Percentiles rank a stretch among this genome's conserved stretches.
Conservation (phyloP, 2,797 vertebrate genomes). For the Tangara arthus region DNA sequence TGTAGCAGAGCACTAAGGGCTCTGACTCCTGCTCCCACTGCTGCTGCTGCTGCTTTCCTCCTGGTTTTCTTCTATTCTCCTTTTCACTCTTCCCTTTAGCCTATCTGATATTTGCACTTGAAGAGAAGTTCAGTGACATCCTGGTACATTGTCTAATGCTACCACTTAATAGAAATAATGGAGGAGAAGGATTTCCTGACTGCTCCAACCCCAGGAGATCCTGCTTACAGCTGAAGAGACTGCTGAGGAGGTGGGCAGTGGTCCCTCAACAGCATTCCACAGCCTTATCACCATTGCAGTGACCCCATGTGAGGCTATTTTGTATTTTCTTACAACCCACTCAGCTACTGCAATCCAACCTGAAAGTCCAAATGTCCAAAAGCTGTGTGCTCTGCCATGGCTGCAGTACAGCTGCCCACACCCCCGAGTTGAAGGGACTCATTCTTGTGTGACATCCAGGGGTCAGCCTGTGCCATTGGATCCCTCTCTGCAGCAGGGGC, state of each 20-base stretch:
- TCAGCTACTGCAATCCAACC: not conserved
- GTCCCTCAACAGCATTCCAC: not conserved
- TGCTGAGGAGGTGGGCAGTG: not conserved
- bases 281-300: not conserved
- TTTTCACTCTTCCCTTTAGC: not conserved
- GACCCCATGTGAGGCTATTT: not conserved
- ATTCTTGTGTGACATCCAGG: rapidly evolving
- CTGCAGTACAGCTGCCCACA: not conserved
- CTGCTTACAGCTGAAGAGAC: not conserved
- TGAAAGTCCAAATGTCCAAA: not conserved
- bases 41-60: not conserved
- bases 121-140: not conserved
- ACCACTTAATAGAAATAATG: not conserved
- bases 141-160: not conserved
- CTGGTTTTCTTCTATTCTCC: not conserved
- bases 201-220: not conserved
- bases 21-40: not conserved
- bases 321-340: not conserved
- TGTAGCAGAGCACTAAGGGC: not conserved
- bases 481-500: not conserved
- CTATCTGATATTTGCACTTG: not conserved
- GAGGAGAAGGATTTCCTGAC: not conserved
- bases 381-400: not conserved
- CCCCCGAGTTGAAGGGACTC: rapidly evolving
- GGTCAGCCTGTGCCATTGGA: rapidly evolving